phyloP scores from a whole-genome alignment of 1,140 invertebrate genomes.

The Wasmannia auropunctata region DNA sequence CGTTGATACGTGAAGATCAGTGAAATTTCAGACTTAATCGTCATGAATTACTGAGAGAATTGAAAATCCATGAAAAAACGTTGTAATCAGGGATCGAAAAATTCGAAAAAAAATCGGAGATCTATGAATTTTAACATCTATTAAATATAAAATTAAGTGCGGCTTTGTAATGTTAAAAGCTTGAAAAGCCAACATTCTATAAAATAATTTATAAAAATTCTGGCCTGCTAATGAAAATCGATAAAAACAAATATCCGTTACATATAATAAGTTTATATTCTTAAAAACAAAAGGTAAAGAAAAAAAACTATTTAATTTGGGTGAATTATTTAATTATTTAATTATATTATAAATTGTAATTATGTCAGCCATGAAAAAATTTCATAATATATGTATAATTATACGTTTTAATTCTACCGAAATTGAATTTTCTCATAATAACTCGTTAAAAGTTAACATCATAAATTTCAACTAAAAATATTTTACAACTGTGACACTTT shows the following conservation, averaged over 20 bases:
- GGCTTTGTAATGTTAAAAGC: background rate
- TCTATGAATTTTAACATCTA: background rate
- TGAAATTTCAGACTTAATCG: constrained; percentile 20
- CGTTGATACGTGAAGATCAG: background rate
- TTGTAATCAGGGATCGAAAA: background rate
- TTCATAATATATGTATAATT: background rate
- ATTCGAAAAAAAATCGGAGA: background rate
- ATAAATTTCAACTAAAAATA: background rate
- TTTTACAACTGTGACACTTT: background rate
- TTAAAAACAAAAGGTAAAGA: background rate
- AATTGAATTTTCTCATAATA: background rate
- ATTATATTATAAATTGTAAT: background rate
- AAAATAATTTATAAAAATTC: background rate
- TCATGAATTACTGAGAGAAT: background rate
- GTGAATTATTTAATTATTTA: background rate
- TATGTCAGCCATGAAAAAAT: background rate
- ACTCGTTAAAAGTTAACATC: background rate
- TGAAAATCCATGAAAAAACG: background rate
- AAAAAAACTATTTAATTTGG: background rate
- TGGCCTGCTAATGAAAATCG: background rate
- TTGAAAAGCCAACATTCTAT: background rate
- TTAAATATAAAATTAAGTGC: too few relatives aligned
- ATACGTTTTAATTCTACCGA: background rate
- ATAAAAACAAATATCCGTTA: background rate
- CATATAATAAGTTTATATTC: background rate